These are phyloP conservation scores for Leptogaster cylindrica DNA, from an alignment of 2,888 invertebrate genomes.

Conservation along the genomic window DNA sequence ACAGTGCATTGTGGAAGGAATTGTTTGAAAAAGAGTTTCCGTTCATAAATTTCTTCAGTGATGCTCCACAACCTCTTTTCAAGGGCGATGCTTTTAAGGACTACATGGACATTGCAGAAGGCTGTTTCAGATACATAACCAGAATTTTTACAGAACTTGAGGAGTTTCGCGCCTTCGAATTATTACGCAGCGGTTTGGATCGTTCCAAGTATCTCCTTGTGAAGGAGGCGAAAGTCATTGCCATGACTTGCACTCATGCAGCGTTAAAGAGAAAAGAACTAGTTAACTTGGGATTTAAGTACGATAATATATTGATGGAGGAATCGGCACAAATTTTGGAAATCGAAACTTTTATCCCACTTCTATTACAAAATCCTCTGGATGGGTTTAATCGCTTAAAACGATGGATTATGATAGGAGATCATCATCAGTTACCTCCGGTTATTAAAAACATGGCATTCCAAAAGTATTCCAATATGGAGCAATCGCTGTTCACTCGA, in stretches of 20 bases:
- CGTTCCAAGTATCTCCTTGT: constrained; percentile 95
- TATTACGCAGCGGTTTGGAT: constrained; percentile 93
- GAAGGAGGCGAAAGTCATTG: constrained; percentile 99
- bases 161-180: constrained; percentile 97
- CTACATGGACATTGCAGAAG: constrained; percentile 87
- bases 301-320: constrained; percentile 99
- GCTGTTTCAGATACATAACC: constrained; percentile 93
- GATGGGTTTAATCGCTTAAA: constrained; percentile 95
- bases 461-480: constrained; percentile 99
- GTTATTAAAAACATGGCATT: constrained; percentile 99
- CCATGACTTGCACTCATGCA: constrained; percentile 99
- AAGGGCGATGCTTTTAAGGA: constrained; percentile 77
- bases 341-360: constrained; percentile 98
- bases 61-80: constrained; percentile 93
- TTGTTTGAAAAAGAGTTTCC: constrained; percentile 84
- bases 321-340: constrained; percentile 98
- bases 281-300: constrained; percentile 93
- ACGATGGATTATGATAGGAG: constrained; percentile 99
- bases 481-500: constrained; percentile 96
- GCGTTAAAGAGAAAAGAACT: constrained; percentile 95
- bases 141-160: constrained; percentile 96
- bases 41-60: constrained; percentile 90
- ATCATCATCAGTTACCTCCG: constrained; percentile 98
- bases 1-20: constrained; percentile 52
- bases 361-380: constrained; percentile 97